Conservation (phyloP, 2,113 vertebrate genomes). For the Chlamydotis undulata region DNA sequence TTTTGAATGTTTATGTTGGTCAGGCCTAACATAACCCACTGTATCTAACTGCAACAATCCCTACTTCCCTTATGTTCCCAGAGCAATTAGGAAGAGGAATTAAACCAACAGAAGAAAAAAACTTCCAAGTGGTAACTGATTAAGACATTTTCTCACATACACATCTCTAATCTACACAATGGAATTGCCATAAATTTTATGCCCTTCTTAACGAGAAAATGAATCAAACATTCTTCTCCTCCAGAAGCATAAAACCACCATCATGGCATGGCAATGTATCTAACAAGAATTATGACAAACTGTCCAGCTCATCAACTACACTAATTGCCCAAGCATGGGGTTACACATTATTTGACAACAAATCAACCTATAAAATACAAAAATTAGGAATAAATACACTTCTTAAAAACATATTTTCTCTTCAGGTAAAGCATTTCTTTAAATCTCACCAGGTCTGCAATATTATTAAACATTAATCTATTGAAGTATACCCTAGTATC, state of each 20-base stretch:
- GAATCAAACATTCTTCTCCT: background rate
- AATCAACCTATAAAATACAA: background rate
- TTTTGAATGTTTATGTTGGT: background rate
- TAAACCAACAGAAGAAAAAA: background rate
- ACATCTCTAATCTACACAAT: background rate
- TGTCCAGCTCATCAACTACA: background rate
- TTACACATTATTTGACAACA: background rate
- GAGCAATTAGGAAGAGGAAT: background rate
- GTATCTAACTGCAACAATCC: background rate
- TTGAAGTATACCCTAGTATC: background rate
- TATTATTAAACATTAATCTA: background rate
- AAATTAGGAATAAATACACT: background rate
- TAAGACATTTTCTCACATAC: background rate
- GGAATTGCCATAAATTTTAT: background rate
- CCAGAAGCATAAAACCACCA: background rate
- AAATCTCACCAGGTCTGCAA: background rate
- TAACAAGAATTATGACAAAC: background rate
- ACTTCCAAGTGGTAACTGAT: background rate
- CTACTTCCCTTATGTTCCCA: background rate
- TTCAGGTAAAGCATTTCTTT: background rate
- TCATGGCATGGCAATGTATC: background rate
- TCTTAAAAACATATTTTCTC: background rate
- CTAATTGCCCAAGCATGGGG: background rate
- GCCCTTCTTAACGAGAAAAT: background rate
- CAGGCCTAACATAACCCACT: background rate